Evolutionary conservation across 2,888 invertebrate genomes (phyloP).

Genomic region (Chalcis sispes): DNA sequence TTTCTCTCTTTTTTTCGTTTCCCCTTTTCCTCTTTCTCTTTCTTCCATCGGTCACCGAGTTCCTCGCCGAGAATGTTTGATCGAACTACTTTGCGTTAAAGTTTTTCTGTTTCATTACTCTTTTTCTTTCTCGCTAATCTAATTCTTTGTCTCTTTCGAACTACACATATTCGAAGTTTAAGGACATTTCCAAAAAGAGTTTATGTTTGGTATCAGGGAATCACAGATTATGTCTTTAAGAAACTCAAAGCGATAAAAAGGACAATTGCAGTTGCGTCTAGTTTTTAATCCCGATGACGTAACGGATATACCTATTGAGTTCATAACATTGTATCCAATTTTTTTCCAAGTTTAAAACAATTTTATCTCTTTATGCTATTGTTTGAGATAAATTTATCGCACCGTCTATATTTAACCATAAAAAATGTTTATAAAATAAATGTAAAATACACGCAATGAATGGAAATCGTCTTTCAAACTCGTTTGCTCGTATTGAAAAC

Average conservation of each 20-base stretch:
- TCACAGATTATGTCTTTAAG: constrained; percentile 8
- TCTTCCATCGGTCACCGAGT: background rate
- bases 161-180: constrained; percentile 51
- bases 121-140: background rate
- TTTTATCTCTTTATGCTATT: no score
- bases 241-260: background rate
- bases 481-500: no score
- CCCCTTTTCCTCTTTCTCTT: constrained; percentile 14
- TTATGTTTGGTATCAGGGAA: constrained; percentile 32
- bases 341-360: no score
- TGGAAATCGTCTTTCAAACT: no score
- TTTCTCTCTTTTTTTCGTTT: background rate
- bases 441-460: no score
- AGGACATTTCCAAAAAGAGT: constrained; percentile 55
- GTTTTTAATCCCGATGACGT: background rate
- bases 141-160: constrained; percentile 26
- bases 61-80: constrained; percentile 46
- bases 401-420: no score
- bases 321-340: no score
- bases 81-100: constrained; percentile 46
- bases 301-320: no score
- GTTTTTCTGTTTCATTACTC: constrained; percentile 32
- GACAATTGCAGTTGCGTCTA: background rate
- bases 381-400: no score
- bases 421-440: no score